Evolutionary conservation across 2,113 vertebrate genomes (phyloP).

Genomic region (Bucco capensis): DNA sequence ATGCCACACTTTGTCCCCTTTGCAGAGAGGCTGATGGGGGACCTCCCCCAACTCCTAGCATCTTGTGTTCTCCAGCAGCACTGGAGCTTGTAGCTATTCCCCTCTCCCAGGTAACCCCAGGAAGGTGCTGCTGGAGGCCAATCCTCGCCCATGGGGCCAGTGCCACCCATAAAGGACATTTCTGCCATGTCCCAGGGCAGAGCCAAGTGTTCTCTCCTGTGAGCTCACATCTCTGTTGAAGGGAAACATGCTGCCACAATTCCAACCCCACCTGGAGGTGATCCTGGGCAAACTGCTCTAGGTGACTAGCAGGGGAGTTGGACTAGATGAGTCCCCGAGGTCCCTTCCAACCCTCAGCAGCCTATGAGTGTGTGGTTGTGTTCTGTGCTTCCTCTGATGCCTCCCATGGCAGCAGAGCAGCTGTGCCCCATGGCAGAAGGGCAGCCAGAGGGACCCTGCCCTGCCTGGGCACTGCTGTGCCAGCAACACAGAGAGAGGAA

Average conservation of each 20-base stretch:
- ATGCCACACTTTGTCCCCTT: background rate
- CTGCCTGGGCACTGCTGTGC: background rate
- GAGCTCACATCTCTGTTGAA: fast-evolving
- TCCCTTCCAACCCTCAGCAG: background rate
- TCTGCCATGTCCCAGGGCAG: fast-evolving
- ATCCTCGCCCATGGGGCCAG: background rate
- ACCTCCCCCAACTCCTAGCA: fast-evolving
- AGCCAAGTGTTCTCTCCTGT: background rate
- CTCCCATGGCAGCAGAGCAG: background rate
- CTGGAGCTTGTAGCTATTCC: background rate
- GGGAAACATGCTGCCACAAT: background rate
- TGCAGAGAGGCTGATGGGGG: fast-evolving
- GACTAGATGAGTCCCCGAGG: background rate
- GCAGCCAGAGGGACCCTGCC: fast-evolving
- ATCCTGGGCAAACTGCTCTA: background rate
- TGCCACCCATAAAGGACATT: background rate
- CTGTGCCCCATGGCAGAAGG: background rate
- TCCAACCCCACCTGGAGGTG: no score
- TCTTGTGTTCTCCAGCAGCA: background rate
- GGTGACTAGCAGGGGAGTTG: background rate
- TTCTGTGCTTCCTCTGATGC: background rate
- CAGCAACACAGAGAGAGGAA: fast-evolving
- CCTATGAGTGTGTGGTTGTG: background rate
- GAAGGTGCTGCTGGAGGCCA: background rate
- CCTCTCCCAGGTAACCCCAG: fast-evolving